Evolutionary conservation across 2,113 vertebrate species (phyloP).

Genomic region (Eupsittula cactorum): DNA sequence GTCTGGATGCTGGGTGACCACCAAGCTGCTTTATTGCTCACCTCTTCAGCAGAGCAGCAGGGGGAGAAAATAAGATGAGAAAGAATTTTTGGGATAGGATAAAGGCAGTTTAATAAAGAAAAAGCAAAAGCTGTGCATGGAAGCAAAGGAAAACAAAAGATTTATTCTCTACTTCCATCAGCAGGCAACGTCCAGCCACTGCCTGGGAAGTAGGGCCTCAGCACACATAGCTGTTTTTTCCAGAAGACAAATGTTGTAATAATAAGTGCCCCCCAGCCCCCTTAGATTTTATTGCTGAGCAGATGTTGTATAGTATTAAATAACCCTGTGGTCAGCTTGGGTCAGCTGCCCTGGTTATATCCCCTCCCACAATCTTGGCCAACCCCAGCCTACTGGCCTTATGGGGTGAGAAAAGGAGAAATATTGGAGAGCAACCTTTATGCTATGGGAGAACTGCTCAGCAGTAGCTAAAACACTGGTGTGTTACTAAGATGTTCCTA

Average conservation of each 20-base stretch:
- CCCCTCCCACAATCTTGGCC: neutral
- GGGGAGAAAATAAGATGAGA: neutral
- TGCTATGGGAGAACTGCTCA: neutral
- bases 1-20: neutral
- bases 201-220: neutral
- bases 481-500: neutral
- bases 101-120: neutral
- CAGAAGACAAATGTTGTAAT: neutral
- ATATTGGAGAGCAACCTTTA: neutral
- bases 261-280: no score
- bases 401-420: neutral
- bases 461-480: neutral
- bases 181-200: neutral
- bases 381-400: neutral
- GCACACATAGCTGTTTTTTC: neutral
- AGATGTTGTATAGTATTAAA: neutral
- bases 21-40: neutral
- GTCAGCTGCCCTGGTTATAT: neutral
- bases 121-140: neutral
- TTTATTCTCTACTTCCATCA: neutral
- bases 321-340: neutral
- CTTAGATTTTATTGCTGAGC: neutral
- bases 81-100: neutral
- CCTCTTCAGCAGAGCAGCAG: neutral
- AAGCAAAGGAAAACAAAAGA: neutral